Evolutionary conservation across 2,797 vertebrate species (phyloP), one percentile per base, ranked within the genome.

Genomic region (Pangasius krempfi): DNA sequence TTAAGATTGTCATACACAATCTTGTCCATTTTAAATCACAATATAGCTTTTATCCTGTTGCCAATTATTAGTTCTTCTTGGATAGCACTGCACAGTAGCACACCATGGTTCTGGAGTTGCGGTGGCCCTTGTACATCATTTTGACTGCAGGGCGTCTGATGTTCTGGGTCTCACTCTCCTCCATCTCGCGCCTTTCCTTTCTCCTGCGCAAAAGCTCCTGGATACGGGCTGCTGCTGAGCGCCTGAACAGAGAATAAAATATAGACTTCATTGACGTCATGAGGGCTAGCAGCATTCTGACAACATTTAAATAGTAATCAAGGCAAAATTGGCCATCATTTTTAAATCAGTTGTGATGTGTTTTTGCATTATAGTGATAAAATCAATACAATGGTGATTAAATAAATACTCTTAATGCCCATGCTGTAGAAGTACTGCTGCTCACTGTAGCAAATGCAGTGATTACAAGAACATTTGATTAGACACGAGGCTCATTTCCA

Each of bases 41-140:
- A 47, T 10, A 50, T 68, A 33, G n/a, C 27, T 66, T 84, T 50
- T 52, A 84, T 84, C 82, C n/a, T 70, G 20, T 37, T 50, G n/a
- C 1, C 52, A 62, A 56, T 81, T 58, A 60, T 58, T 9, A 60
- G 27, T 25, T 22, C 1, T 56, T 52, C n/a, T 47, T 30, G 7
- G 9, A 14, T 5, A 66, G 40, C 62, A 52, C 5, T 52, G 64
- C 25, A 50, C 20, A 66, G 62, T 44, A 25, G 22, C 58, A 85
- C 96, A 99, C 99, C 99, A 99, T 99, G 40, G 99, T 99, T 87
- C 99, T 96, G 92, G 99, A 99, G 95, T 99, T 99, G 58, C 98
- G 98, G 92, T 99, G 99, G 78, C 99, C 99, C 93, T 99, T 99
- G 91, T 99, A 99, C 58, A 98, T 97, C 97, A 98, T 97, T 95